Percentiles rank a stretch among this genome's conserved stretches.
These are phyloP conservation scores for Zygaena filipendulae DNA, from an alignment of 2,888 invertebrate species.

Conservation along the genomic window DNA sequence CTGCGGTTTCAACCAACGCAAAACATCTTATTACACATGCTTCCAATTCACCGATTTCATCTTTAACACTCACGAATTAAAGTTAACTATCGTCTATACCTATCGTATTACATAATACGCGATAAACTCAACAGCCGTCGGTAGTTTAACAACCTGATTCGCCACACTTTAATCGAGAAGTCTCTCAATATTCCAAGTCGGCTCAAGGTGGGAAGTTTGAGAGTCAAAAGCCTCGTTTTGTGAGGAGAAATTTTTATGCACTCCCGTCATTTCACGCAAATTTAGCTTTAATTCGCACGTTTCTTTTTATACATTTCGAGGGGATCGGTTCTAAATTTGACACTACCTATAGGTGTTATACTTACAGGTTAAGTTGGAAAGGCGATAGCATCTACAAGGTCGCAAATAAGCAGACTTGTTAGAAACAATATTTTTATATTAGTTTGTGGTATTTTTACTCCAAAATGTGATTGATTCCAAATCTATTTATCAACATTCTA, in stretches of 20 bases:
- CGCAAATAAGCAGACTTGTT: no score
- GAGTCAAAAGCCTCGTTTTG: conserved; percentile 43
- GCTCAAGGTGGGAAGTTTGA: conserved; percentile 45
- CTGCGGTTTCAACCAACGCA: conserved; percentile 17
- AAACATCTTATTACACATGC: conserved; percentile 20
- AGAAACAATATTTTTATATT: no score
- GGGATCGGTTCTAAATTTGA: no score
- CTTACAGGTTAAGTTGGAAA: no score
- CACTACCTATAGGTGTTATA: no score
- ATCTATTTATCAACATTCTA: no score
- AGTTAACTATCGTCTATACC: conserved; percentile 18
- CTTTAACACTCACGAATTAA: conserved; percentile 24
- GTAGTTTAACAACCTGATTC: conserved; percentile 55
- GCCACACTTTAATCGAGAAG: conserved; percentile 52
- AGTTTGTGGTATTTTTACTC: no score
- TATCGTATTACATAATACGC: no score
- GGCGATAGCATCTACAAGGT: no score
- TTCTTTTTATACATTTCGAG: no score
- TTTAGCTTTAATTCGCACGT: conserved; percentile 55
- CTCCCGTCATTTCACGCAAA: conserved; percentile 58
- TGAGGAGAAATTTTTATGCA: conserved; percentile 54
- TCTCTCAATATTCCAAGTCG: conserved; percentile 43
- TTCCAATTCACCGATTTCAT: conserved; percentile 17
- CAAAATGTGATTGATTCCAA: no score
- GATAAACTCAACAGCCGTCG: no score